Percentiles rank a stretch among this genome's conserved stretches.
Conservation (phyloP, 2,888 invertebrate species). For the Frankliniella intonsa region DNA sequence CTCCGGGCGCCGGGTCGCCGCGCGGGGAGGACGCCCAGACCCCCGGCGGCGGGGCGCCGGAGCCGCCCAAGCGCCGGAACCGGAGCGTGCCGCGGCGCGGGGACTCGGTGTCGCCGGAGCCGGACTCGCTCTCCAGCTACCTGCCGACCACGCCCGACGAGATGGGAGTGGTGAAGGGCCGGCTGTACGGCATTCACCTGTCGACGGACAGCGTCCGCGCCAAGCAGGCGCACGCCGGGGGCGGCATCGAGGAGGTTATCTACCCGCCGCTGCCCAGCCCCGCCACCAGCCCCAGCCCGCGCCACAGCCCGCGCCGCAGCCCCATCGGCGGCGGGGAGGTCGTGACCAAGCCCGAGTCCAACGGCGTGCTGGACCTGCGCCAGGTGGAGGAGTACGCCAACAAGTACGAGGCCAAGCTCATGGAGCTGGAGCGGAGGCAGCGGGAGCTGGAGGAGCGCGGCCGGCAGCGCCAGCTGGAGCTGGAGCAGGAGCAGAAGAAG, state of each 20-base stretch:
- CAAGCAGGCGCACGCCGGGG: neutral
- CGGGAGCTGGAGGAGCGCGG: neutral
- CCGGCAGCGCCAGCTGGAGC: conserved; percentile 4
- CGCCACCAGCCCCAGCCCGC: neutral
- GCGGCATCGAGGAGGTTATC: conserved; percentile 12
- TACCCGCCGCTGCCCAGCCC: conserved; percentile 12
- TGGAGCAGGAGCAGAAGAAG: conserved; percentile 15
- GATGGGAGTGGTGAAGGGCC: conserved; percentile 15
- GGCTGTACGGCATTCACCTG: conserved; percentile 8
- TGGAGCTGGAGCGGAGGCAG: conserved; percentile 7
- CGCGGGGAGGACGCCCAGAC: neutral
- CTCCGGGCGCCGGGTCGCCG: neutral
- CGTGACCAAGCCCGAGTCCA: neutral
- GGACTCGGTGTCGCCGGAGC: conserved; percentile 11
- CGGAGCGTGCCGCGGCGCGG: neutral
- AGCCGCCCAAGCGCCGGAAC: conserved; percentile 14
- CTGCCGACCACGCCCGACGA: conserved; percentile 7
- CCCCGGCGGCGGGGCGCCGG: neutral
- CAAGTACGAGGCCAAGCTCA: conserved; percentile 21
- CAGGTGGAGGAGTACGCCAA: conserved; percentile 22
- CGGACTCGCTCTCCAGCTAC: neutral
- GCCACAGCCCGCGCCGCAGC: conserved; percentile 6
- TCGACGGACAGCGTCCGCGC: conserved; percentile 8
- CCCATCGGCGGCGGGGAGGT: conserved; percentile 5
- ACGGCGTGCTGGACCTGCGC: conserved; percentile 13